Evolutionary conservation across 2,888 invertebrate genomes (phyloP), one percentile per base, ranked within the genome.

Genomic region (Nymphalis c-album): DNA sequence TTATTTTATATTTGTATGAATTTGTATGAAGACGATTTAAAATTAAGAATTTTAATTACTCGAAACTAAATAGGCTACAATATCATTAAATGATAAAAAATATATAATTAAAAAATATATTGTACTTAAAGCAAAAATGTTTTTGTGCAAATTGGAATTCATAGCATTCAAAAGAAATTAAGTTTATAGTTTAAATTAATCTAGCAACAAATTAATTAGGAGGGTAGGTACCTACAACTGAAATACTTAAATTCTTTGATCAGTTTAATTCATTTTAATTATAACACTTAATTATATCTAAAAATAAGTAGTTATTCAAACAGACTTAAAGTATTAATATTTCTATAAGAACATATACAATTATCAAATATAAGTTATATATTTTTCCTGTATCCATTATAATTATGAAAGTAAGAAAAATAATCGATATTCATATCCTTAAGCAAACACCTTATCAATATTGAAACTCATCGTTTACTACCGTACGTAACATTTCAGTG

Each of bases 401-500:
- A 40, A 40, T 40, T 10, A 40, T 8, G 40, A 2, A 10, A 40
- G 40, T 40, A 10, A 40, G 40, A 40, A 20, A 60, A 47, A 10
- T 26, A 53, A 53, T 53, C 53, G 16, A 7, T 26, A 7, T 26
- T 55, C 53, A 31, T 57, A 18, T 17, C 57, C 18, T 40, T 35
- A 40, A 57, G 40, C 57, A 57, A n/a, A 17, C 18, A 57, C 18
- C 57, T 57, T 57, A 57, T 57, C 57, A 57, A 57, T 57, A 57
- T 57, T 57, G 57, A 40, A 40, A 57, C 10, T 53, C 45, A 55
- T 45, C 26, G 26, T 55, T 26, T 55, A 45, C 18, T 63, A 47
- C 18, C 31, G 45, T 55, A 40, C 13, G 47, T 63, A 35, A 22
- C n/a, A 66, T 79, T 80, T 79, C 75, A 75, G 73, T 50, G 47